A percentile compares a stretch with the other conserved stretches of the same genome.
These are phyloP conservation scores for Podarcis cretensis DNA, from an alignment of 2,113 vertebrate genomes.

Conservation along the genomic window DNA sequence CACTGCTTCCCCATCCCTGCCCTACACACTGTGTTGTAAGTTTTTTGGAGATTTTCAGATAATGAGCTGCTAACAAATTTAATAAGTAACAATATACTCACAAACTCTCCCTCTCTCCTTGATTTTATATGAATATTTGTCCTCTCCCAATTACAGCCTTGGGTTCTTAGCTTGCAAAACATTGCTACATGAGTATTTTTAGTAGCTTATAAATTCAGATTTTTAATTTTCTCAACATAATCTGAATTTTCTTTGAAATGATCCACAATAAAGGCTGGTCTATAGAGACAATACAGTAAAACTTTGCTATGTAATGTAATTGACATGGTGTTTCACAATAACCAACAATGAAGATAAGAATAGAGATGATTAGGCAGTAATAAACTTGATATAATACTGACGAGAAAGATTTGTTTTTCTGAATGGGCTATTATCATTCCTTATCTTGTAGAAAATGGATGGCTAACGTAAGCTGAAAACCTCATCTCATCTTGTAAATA, in stretches of 20 bases:
- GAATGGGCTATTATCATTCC: conserved; percentile 16
- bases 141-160: background rate
- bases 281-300: background rate
- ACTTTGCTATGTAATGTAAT: background rate
- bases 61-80: too few relatives aligned
- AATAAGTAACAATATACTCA: background rate
- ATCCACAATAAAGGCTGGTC: background rate
- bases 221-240: background rate
- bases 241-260: background rate
- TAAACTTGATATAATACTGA: conserved; percentile 18
- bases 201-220: background rate
- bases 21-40: background rate
- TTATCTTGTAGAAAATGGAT: background rate
- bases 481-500: conserved; percentile 23
- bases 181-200: background rate
- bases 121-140: background rate
- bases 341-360: conserved; percentile 33
- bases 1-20: background rate
- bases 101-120: background rate
- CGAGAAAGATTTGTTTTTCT: conserved; percentile 5
- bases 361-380: conserved; percentile 32
- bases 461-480: background rate
- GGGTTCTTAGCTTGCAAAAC: background rate
- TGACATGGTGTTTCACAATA: conserved; percentile 26
- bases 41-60: too few relatives aligned